Conservation (phyloP, 2,888 invertebrate species). For the Cheilosia soror region DNA sequence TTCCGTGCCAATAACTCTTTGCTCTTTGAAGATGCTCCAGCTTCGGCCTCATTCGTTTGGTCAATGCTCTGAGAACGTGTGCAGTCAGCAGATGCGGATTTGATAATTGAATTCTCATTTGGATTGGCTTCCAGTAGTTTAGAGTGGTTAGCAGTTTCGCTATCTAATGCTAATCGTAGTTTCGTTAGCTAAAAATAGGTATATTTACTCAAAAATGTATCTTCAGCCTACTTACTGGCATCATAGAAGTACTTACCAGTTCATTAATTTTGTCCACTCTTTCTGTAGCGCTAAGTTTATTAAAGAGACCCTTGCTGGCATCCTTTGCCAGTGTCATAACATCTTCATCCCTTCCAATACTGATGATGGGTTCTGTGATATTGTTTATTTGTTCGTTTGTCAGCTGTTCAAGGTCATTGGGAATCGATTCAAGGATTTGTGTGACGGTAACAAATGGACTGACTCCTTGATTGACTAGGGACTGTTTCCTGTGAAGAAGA, state of each 20-base stretch:
- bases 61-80: slow-evolving; percentile 5
- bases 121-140: slow-evolving; percentile 81
- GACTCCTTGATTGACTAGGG: slow-evolving; percentile 84
- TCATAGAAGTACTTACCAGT: slow-evolving; percentile 87
- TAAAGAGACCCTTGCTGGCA: slow-evolving; percentile 92
- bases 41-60: slow-evolving; percentile 37
- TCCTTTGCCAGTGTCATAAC: slow-evolving; percentile 95
- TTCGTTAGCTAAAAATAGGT: slow-evolving; percentile 87
- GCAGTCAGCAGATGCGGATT: slow-evolving; percentile 38
- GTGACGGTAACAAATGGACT: slow-evolving; percentile 85
- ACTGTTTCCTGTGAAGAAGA: slow-evolving; percentile 85
- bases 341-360: slow-evolving; percentile 87
- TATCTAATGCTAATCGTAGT: slow-evolving; percentile 90
- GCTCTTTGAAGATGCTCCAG: slow-evolving; percentile 55
- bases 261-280: slow-evolving; percentile 91
- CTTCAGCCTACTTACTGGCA: background rate
- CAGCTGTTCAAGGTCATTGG: slow-evolving; percentile 78
- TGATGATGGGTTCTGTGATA: slow-evolving; percentile 82
- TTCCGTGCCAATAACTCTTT: slow-evolving; percentile 71
- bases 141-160: slow-evolving; percentile 87
- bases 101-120: slow-evolving; percentile 59
- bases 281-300: slow-evolving; percentile 87
- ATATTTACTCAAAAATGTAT: background rate
- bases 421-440: slow-evolving; percentile 81
- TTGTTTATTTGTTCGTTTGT: slow-evolving; percentile 80